phyloP scores from a whole-genome alignment of 2,888 invertebrate species.

The Lacanobia oleracea region DNA sequence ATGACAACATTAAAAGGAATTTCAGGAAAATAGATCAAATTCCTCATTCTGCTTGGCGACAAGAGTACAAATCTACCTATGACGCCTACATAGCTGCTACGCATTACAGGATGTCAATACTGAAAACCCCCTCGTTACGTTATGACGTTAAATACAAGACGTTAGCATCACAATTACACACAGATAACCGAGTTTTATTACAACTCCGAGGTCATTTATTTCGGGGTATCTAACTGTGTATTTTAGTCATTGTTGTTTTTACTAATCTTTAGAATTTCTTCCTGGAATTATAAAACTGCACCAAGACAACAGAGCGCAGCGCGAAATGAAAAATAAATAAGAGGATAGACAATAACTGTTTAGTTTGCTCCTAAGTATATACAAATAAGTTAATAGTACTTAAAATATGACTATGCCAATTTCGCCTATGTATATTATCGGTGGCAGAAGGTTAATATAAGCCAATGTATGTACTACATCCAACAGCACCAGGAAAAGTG shows the following conservation, averaged over 20 bases:
- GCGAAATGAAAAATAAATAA: not conserved
- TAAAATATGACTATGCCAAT: too few relatives aligned
- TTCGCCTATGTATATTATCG: too few relatives aligned
- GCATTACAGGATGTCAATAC: conserved; percentile 16
- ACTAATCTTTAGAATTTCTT: conserved; percentile 5
- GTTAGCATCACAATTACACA: conserved; percentile 37
- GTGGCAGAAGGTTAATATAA: too few relatives aligned
- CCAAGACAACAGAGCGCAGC: not conserved
- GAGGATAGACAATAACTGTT: not conserved
- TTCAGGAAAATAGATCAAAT: conserved; percentile 25
- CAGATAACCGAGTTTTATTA: conserved; percentile 23
- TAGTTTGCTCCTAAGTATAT: too few relatives aligned
- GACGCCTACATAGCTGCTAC: conserved; percentile 11
- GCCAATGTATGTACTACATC: not conserved
- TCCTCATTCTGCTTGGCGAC: not conserved
- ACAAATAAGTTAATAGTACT: too few relatives aligned
- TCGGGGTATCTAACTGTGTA: not conserved
- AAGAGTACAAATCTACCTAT: not conserved
- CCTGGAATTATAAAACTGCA: not conserved
- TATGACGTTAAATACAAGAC: not conserved
- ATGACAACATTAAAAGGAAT: conserved; percentile 3
- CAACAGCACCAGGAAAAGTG: not conserved
- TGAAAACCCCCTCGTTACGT: conserved; percentile 17
- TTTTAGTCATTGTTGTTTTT: conserved; percentile 7
- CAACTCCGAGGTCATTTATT: conserved; percentile 21